Evolutionary conservation across 2,888 invertebrate species (phyloP).

Genomic region (Bruchidius siliquastri): DNA sequence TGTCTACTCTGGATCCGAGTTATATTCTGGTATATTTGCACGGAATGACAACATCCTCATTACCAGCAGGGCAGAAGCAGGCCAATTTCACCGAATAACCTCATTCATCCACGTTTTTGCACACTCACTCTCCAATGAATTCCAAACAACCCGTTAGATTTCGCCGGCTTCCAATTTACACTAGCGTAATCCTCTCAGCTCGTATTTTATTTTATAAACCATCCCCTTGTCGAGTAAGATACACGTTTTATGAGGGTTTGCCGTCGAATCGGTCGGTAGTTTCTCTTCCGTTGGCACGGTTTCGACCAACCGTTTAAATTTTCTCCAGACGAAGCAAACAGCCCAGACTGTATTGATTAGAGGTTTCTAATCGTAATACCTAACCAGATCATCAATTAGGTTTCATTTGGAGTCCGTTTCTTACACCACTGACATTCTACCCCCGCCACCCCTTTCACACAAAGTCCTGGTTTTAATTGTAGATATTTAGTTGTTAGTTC

Average conservation of each 20-base stretch:
- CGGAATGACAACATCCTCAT: not conserved
- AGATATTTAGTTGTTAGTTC: too few species aligned
- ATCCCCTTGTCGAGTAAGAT: not conserved
- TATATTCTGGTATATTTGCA: not conserved
- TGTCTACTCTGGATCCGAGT: not conserved
- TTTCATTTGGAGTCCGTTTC: too few species aligned
- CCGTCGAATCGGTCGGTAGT: not conserved
- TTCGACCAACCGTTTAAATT: not conserved
- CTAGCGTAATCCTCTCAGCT: not conserved
- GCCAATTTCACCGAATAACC: not conserved
- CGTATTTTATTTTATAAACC: not conserved
- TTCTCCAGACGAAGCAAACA: not conserved
- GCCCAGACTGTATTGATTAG: not conserved
- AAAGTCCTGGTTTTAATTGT: too few species aligned
- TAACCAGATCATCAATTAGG: too few species aligned
- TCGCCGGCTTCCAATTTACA: not conserved
- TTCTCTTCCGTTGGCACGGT: not conserved
- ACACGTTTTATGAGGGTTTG: not conserved
- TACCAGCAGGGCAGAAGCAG: not conserved
- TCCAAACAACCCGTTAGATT: not conserved
- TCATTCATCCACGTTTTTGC: not conserved
- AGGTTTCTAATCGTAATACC: not conserved
- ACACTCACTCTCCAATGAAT: not conserved
- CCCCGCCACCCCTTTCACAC: too few species aligned
- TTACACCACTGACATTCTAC: too few species aligned